A percentile compares a stretch with the other conserved stretches of the same genome.
phyloP scores from a whole-genome alignment of 2,888 invertebrate genomes.

The Microctonus aethiopoides region DNA sequence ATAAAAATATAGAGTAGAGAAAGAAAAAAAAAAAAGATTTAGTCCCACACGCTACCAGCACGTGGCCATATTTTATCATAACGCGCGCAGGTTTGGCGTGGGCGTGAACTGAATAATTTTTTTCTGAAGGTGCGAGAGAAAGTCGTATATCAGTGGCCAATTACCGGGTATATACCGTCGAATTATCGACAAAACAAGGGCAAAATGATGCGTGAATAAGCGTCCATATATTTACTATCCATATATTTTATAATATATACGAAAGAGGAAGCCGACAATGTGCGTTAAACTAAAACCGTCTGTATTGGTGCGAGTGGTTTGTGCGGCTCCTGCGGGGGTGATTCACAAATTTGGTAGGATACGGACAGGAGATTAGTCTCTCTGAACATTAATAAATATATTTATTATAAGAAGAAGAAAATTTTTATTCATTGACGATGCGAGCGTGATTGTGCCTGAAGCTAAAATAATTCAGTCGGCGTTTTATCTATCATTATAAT shows the following conservation, averaged over 20 bases:
- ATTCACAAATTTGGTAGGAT: slow-evolving; percentile 47
- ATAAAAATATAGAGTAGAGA: neutral
- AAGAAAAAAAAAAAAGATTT: slow-evolving; percentile 27
- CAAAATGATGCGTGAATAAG: slow-evolving; percentile 47
- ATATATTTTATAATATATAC: neutral
- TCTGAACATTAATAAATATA: neutral
- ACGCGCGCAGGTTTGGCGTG: slow-evolving; percentile 42
- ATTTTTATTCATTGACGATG: neutral
- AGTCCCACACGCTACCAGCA: slow-evolving; percentile 29
- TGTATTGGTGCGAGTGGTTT: slow-evolving; percentile 37
- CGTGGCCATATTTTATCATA: slow-evolving; percentile 56
- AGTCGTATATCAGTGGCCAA: slow-evolving; percentile 60
- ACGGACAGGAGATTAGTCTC: slow-evolving; percentile 30
- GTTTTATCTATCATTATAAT: neutral
- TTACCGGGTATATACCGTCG: slow-evolving; percentile 56
- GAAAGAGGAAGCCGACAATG: slow-evolving; percentile 8
- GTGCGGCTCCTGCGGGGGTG: slow-evolving; percentile 59
- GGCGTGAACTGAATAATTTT: slow-evolving; percentile 65
- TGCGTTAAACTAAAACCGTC: neutral
- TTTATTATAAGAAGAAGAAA: neutral
- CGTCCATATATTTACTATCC: neutral
- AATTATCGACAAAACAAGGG: slow-evolving; percentile 64
- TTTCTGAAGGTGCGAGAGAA: slow-evolving; percentile 49
- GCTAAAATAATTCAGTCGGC: neutral
- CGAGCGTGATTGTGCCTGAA: neutral